Evolutionary conservation across 2,113 vertebrate species (phyloP), one percentile per base, ranked within the genome.

Genomic region (Lepisosteus osseus): DNA sequence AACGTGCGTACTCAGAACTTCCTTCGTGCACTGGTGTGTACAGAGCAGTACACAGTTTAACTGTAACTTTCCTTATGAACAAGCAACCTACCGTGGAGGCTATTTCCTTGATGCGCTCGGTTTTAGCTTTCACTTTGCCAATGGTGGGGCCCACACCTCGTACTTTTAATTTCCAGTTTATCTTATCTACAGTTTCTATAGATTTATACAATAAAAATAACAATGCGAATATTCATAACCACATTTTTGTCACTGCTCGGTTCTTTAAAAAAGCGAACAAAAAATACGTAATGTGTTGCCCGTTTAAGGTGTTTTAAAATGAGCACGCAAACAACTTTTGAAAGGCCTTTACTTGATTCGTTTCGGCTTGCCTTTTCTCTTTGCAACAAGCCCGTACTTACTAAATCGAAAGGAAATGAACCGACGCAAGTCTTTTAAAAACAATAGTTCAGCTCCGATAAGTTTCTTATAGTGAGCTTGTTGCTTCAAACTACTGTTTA

Each of bases 301-400:
- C 71, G 13, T 84, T 84, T 82, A 84, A 84, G 56, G 66, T 44
- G 15, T 59, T 44, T 64, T 71, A 75, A 76, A 61, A 76, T 47
- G 61, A 70, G 54, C 14, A 75, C 64, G 69, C 74, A 79, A 78
- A 75, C 64, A 68, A 78, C 73, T 70, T 82, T 79, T 67, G 55
- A 77, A 77, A 72, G 73, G 54, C 44, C 65, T 67, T 63, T 63
- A 54, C 40, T 67, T 47, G 15, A 4, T 6, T 57, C 54, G 73
- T 29, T 41, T 57, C 61, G 61, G 62, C 70, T 47, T 65, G 62
- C 43, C 55, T 47, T 8, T 29, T 70, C 65, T 69, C 54, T 56
- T 72, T 47, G 45, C 41, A 29, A 29, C 29, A 29, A 29, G 1
- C 29, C 29, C 29, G 17, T 29, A 1, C 17, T 29, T 29, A 29